A percentile compares a stretch with the other conserved stretches of the same genome.
Conservation (phyloP, 2,797 vertebrate species). For the Sebastes itinus region DNA sequence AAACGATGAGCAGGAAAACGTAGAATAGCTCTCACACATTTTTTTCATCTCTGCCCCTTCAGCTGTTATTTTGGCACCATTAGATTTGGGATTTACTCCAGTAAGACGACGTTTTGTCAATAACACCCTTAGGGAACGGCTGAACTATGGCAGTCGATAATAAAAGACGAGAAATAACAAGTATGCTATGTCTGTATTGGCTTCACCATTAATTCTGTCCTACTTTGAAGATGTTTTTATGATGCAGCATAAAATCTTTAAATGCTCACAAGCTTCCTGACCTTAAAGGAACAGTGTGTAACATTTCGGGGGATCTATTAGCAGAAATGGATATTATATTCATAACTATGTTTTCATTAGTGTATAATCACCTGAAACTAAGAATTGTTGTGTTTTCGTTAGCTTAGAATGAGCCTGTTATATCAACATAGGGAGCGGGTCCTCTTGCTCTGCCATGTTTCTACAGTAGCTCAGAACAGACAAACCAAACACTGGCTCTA, state of each 20-base stretch:
- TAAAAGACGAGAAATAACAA: conserved; percentile 13
- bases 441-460: too few relatives aligned
- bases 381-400: too few relatives aligned
- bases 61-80: conserved; percentile 37
- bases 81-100: conserved; percentile 43
- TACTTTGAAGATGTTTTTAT: conserved; percentile 24
- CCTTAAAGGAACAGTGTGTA: neutral
- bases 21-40: neutral
- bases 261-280: neutral
- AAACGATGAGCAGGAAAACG: conserved; percentile 43
- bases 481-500: too few relatives aligned
- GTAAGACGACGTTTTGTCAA: conserved; percentile 47
- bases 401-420: too few relatives aligned
- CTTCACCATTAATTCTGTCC: conserved; percentile 11
- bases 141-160: conserved; percentile 31
- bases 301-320: accelerated
- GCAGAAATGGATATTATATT: too few relatives aligned
- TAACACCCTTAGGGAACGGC: conserved; percentile 26
- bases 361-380: too few relatives aligned
- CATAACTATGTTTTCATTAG: too few relatives aligned
- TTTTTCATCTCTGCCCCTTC: neutral
- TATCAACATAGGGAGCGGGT: too few relatives aligned
- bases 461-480: too few relatives aligned
- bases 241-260: conserved; percentile 2
- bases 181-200: conserved; percentile 11